Base-by-base conservation (phyloP, 2,113 vertebrate species). In the Apteryx mantelli region DNA sequence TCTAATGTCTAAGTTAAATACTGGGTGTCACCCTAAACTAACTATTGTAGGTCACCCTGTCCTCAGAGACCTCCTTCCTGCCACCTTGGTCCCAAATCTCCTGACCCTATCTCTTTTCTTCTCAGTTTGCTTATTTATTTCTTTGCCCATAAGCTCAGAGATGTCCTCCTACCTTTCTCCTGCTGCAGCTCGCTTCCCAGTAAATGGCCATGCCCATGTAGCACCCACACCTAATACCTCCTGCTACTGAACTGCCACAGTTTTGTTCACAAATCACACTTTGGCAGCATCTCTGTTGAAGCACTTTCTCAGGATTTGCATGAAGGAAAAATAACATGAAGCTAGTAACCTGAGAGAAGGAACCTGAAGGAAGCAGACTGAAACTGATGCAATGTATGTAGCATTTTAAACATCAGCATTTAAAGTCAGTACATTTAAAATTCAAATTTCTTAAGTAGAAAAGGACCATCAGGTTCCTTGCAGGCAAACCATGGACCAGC, bases 311-410 rank as follows among this genome's bases (percentile, higher is more conserved):
- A 25, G 46, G 46, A 61, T 60, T 28, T 32, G 34, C 19, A 34
- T 42, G 55, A 42, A 30, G 46, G 13, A 40, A 53, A 88, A 44
- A 40, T 1, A 11, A 0, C 40, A 3, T 1, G 1, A 5, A 34
- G 28, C 15, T 4, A 48, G 48, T n/a, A 38, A 6, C 42, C 38
- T 3, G n/a, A 40, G 48, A 25, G 65, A 83, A 68, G 40, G 53
- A 76, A 38, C 30, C 1, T 6, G 0, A 52, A 90, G 15, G 28
- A 78, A 75, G 32, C 18, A 53, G 14, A 0, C 0, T 32, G 69
- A 53, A 48, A 11, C n/a, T 2, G 26, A 11, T 48, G 25, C 66
- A 13, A 65, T 30, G 4, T 1, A 0, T 15, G n/a, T 34, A 5
- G 2, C 44, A 1, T 21, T 20, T 25, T 24, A 73, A 34, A 56